Base-by-base conservation (phyloP, 2,113 vertebrate species). In the Perca schrenkii region DNA sequence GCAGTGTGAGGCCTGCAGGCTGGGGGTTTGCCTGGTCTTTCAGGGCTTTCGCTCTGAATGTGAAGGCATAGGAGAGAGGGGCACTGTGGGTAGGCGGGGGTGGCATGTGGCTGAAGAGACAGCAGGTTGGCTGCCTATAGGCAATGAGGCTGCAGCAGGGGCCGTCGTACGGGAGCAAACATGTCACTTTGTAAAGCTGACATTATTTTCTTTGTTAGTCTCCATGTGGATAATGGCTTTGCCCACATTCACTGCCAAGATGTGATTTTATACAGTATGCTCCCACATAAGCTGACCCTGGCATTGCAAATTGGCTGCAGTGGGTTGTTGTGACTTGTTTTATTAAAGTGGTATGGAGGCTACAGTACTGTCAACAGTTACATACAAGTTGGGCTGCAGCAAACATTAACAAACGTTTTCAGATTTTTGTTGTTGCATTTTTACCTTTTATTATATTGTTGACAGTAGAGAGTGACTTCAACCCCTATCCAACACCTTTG, bases 91-190 rank as follows among this genome's bases (percentile, higher is more conserved):
- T 74, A 74, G 85, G 74, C 11, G 47, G 77, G 83, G 88, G 82
- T 79, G 88, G 75, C 87, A 89, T 86, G 85, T 85, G 84, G 87
- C 75, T 85, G 79, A 49, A 89, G 88, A 78, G 92, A 90, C 90
- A 89, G 93, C 93, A 91, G 88, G 89, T 90, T 85, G 76, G 80
- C 74, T 75, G 84, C 84, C 86, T 79, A 87, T 65, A 83, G 87
- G 86, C 82, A 63, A 47, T n/a, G 82, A 91, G 86, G 86, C 74
- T 88, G 87, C 71, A 74, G 84, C 63, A 60, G 91, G 81, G 84
- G 84, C 83, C 63, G 36, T 80, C 19, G 53, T 34, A 79, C 77
- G 85, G 86, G 80, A 68, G 74, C 58, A 65, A 90, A 89, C 88
- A 89, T 87, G 89, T 88, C 87, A 85, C 61, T 82, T 82, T 83